A percentile compares a stretch with the other conserved stretches of the same genome.
phyloP scores from a whole-genome alignment of 2,113 vertebrate species.

The Pterocles burchelli region DNA sequence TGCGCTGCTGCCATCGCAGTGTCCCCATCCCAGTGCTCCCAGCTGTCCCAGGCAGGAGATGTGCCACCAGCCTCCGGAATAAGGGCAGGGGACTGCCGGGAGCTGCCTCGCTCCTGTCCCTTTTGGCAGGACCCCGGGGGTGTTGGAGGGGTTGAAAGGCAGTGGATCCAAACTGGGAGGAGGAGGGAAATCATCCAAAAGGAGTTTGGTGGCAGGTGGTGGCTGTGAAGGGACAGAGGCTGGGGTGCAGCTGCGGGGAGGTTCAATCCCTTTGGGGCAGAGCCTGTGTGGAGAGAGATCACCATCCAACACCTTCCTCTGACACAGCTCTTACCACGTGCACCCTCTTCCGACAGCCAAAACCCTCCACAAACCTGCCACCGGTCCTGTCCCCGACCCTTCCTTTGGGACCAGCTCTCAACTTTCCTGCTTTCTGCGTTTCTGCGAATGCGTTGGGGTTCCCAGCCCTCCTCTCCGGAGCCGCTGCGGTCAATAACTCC shows the following conservation, averaged over 20 bases:
- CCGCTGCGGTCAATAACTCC: conserved; percentile 25
- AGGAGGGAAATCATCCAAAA: neutral
- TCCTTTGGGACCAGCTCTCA: neutral
- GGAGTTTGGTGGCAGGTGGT: neutral
- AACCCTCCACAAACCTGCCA: neutral
- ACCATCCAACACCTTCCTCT: neutral
- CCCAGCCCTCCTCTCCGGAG: neutral
- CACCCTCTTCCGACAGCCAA: neutral
- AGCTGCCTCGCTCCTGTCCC: neutral
- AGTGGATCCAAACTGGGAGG: neutral
- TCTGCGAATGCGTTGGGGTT: neutral
- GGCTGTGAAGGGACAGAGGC: neutral
- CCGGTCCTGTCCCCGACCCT: neutral
- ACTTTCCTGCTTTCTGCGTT: neutral
- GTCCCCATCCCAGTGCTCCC: rapidly evolving
- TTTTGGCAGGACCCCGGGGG: neutral
- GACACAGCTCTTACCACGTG: rapidly evolving
- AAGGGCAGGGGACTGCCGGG: neutral
- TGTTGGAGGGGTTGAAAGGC: neutral
- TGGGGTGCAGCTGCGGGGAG: neutral
- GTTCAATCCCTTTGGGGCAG: neutral
- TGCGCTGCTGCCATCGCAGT: rapidly evolving
- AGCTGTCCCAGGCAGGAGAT: neutral
- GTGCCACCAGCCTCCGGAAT: neutral
- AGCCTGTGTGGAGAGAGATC: rapidly evolving